phyloP scores from a whole-genome alignment of 2,888 invertebrate species.

The Thymelicus lineola region DNA sequence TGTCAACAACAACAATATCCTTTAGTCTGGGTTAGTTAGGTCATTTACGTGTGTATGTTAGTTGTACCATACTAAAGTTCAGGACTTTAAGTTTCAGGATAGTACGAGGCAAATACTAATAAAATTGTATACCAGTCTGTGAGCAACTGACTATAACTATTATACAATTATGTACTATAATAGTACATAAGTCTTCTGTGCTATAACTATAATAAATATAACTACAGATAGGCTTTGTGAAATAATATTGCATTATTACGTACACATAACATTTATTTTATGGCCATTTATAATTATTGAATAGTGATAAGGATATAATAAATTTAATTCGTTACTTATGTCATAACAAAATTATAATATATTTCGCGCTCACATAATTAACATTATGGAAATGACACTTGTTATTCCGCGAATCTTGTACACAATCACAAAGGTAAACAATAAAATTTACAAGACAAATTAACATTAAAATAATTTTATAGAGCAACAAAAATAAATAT shows the following conservation, averaged over 20 bases:
- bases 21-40: no score
- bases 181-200: no score
- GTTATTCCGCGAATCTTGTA: background rate
- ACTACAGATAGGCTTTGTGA: background rate
- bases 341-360: slow-evolving; percentile 3
- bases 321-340: background rate
- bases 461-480: slow-evolving; percentile 1
- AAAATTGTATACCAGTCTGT: no score
- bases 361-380: background rate
- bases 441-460: background rate
- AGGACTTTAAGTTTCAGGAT: no score
- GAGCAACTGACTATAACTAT: no score
- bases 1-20: no score
- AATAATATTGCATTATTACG: background rate
- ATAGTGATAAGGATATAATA: background rate
- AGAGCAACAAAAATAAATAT: slow-evolving; percentile 15
- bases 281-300: background rate
- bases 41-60: no score
- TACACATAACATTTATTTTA: slow-evolving; percentile 1
- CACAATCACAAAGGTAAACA: background rate
- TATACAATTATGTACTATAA: no score
- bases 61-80: no score
- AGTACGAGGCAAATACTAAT: no score
- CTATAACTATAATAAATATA: no score
- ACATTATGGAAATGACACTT: background rate